A percentile compares a stretch with the other conserved stretches of the same genome.
Evolutionary conservation across 2,113 vertebrate genomes (phyloP).

Genomic region (Melanerpes formicivorus): DNA sequence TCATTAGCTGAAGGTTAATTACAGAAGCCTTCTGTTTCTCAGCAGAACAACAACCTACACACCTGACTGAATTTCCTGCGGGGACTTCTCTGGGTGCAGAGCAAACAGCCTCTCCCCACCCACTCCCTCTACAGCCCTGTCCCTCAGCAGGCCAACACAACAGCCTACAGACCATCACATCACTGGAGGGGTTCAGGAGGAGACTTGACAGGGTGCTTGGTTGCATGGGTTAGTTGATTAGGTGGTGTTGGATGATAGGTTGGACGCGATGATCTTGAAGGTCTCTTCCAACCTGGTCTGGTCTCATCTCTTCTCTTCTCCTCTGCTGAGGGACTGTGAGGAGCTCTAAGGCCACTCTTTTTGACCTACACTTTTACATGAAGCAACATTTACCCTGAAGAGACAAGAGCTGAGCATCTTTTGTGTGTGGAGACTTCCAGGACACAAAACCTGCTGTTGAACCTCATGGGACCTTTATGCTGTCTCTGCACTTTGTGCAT

Average conservation of each 20-base stretch:
- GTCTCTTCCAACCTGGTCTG: no score
- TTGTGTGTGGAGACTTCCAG: background rate
- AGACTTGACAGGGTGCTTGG: no score
- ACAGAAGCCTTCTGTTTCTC: background rate
- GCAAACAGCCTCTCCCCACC: background rate
- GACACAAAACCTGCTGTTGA: background rate
- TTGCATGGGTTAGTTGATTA: no score
- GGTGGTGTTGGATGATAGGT: no score
- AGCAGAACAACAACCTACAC: background rate
- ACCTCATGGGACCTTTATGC: background rate
- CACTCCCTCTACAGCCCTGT: background rate
- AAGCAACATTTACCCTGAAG: background rate
- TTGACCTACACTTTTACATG: background rate
- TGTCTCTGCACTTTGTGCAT: background rate
- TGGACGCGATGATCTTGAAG: no score
- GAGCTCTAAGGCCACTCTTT: background rate
- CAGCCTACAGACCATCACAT: background rate
- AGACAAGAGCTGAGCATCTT: background rate
- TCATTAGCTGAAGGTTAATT: conserved; percentile 4
- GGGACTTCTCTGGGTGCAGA: background rate
- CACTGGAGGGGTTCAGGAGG: no score
- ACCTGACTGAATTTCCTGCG: background rate
- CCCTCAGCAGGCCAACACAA: background rate
- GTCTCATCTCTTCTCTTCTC: no score
- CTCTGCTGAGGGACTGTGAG: background rate